Conservation (phyloP, 2,797 vertebrate genomes). For the Gymnothorax reevesii region DNA sequence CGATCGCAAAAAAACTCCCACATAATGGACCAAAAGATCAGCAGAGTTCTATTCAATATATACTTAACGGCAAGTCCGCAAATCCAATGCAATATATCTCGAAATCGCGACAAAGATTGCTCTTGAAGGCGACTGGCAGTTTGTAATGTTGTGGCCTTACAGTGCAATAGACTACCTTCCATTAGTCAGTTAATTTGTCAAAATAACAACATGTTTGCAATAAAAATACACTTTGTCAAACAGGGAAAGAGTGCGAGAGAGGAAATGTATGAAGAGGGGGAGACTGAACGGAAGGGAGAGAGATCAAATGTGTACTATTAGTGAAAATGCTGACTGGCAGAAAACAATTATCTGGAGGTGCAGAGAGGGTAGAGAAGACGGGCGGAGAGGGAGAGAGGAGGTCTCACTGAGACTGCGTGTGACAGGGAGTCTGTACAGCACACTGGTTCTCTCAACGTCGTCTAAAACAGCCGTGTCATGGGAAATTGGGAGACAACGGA, state of each 20-base stretch:
- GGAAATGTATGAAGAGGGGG: constrained; percentile 31
- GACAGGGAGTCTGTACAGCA: constrained; percentile 43
- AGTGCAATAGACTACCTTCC: neutral
- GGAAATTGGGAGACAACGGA: constrained; percentile 59
- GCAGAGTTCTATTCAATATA: neutral
- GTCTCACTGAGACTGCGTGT: constrained; percentile 36
- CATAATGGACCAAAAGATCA: neutral
- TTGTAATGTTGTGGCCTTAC: neutral
- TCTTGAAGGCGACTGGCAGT: neutral
- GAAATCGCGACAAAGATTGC: neutral
- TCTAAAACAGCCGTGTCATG: constrained; percentile 53
- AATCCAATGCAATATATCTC: neutral
- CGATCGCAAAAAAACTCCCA: neutral
- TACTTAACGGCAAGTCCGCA: neutral
- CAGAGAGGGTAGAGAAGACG: neutral
- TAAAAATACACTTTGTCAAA: neutral
- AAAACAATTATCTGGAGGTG: constrained; percentile 50
- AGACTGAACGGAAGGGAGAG: constrained; percentile 42
- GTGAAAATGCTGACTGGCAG: constrained; percentile 69
- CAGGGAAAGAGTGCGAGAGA: constrained; percentile 4
- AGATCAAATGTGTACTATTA: constrained; percentile 43
- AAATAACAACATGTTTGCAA: neutral
- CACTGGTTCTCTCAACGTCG: constrained; percentile 38
- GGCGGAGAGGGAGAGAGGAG: constrained; percentile 6
- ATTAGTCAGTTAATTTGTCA: neutral